Evolutionary conservation across 1,140 invertebrate species (phyloP).

Genomic region (Ylistrum balloti): DNA sequence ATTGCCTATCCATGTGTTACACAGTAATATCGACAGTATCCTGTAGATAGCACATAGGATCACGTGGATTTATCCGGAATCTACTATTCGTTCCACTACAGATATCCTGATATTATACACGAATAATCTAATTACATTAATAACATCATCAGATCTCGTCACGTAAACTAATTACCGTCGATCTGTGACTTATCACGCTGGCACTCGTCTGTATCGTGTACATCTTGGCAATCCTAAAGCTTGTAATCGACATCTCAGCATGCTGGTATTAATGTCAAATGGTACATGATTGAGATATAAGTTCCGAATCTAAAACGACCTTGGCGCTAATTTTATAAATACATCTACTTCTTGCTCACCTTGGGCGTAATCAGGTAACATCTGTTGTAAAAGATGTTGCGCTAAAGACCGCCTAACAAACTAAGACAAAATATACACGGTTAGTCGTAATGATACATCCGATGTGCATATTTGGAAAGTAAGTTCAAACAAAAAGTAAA

Average conservation of each 20-base stretch:
- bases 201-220: neutral
- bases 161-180: neutral
- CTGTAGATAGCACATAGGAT: neutral
- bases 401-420: too few species aligned
- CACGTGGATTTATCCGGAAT: neutral
- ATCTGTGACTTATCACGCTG: conserved; percentile 32
- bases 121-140: conserved; percentile 11
- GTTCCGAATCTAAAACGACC: neutral
- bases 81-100: neutral
- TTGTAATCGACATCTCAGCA: neutral
- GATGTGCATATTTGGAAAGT: too few species aligned
- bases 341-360: neutral
- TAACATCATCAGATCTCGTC: conserved; percentile 7
- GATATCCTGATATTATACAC: neutral
- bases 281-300: neutral
- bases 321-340: neutral
- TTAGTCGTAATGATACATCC: too few species aligned
- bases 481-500: too few species aligned
- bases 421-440: too few species aligned
- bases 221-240: conserved; percentile 8
- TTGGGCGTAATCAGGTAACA: too few species aligned
- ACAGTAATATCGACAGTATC: neutral
- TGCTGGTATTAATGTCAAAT: neutral
- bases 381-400: too few species aligned
- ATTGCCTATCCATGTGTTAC: neutral